Evolutionary conservation across 2,797 vertebrate genomes (phyloP).

Genomic region (Pseudochirops corinnae): DNA sequence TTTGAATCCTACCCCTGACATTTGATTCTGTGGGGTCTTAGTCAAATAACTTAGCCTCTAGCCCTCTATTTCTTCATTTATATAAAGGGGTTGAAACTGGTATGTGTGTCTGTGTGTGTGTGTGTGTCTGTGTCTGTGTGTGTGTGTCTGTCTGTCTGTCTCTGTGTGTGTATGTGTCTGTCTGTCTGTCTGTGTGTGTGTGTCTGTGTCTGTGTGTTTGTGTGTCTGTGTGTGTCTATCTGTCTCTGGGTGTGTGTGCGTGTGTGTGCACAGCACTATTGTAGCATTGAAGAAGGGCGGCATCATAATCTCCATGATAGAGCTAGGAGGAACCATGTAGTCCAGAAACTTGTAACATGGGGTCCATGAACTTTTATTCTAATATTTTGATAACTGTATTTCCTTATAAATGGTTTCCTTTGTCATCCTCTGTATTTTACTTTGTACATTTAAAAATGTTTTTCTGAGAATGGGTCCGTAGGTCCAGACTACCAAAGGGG

Average conservation of each 20-base stretch:
- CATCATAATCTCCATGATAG: background rate
- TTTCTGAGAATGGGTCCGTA: no score
- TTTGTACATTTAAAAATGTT: background rate
- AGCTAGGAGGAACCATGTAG: background rate
- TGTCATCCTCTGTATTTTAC: background rate
- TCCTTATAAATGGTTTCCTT: background rate
- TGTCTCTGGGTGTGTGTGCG: no score
- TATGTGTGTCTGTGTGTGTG: no score
- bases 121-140: no score
- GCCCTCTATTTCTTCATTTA: background rate
- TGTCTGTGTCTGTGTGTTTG: no score
- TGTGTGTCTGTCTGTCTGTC: no score
- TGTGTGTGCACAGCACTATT: background rate
- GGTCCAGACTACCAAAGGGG: no score
- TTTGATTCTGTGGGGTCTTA: background rate
- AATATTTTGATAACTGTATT: background rate
- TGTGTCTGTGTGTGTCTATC: no score
- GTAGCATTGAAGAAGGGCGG: background rate
- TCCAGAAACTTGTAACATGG: background rate
- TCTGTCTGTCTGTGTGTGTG: no score
- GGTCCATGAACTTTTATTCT: background rate
- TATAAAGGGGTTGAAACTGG: background rate
- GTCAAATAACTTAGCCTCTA: background rate
- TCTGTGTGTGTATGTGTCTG: no score
- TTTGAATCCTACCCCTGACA: background rate